Percentiles rank a stretch among this genome's conserved stretches.
Conservation (phyloP, 2,888 invertebrate species). For the Drosophila multiciliata region DNA sequence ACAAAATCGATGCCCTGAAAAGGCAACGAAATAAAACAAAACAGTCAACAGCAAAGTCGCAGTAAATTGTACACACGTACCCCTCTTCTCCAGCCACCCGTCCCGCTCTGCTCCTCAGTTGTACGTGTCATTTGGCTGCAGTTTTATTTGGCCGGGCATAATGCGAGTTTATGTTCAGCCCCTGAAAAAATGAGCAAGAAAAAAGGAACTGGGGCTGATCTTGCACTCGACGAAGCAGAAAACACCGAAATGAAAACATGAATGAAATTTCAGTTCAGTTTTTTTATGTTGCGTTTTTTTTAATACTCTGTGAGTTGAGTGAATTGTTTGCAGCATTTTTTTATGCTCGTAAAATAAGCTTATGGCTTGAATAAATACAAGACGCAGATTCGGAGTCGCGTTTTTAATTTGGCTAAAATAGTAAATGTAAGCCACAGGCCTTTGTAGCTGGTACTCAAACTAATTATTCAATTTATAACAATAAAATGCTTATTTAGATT, state of each 20-base stretch:
- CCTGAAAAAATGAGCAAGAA: conserved; percentile 15
- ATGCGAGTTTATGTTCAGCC: conserved; percentile 70
- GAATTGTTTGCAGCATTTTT: not conserved
- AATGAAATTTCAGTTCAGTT: conserved; percentile 20
- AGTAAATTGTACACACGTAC: conserved; percentile 61
- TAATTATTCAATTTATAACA: not conserved
- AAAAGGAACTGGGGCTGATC: conserved; percentile 52
- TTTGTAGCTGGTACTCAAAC: not conserved
- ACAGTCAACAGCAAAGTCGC: conserved; percentile 66
- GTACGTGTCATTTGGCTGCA: conserved; percentile 78
- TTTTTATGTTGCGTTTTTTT: not conserved
- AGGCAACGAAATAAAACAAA: conserved; percentile 70
- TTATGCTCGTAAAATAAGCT: not conserved
- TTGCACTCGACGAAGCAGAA: conserved; percentile 74
- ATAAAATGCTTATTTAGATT: fast-evolving
- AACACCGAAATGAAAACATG: conserved; percentile 51
- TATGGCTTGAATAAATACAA: not conserved
- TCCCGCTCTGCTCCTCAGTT: conserved; percentile 26
- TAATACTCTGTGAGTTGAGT: conserved; percentile 16
- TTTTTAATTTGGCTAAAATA: not conserved
- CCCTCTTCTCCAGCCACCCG: not conserved
- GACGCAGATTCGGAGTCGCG: not conserved
- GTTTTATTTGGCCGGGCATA: conserved; percentile 71
- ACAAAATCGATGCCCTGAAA: conserved; percentile 77
- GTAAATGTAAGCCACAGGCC: not conserved